Base-by-base conservation (phyloP, 2,113 vertebrate genomes). In the Oncorhynchus nerka region DNA sequence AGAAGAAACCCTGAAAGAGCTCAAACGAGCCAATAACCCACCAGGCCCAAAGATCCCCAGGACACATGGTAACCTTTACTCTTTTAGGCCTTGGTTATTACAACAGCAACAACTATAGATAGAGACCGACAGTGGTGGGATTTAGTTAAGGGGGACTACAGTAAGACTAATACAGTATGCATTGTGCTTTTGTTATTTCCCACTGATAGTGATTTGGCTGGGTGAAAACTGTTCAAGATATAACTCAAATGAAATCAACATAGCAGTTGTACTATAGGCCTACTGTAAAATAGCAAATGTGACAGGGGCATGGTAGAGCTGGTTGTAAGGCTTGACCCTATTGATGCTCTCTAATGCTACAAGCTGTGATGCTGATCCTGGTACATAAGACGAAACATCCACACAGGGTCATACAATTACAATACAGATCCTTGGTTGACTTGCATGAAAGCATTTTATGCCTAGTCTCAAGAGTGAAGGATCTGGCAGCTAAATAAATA, bases 401-500 rank as follows among this genome's bases (percentile, higher is more conserved):
- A 68, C 59, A 77, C 78, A 75, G 19, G 70, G 57, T 49, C 45
- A 8, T 9, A n/a, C 68, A 45, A 45, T 1, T 45, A 45, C 20
- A 66, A 73, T 77, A 74, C 34, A 78, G 76, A 67, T 70, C 39
- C 70, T 71, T 79, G 65, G 79, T 49, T 49, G 62, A 74, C 3
- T 24, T 78, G 80, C 82, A 80, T 55, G 64, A 48, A 74, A 57
- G 66, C 73, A 78, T 84, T 78, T 70, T 75, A 71, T 78, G 74
- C 69, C 74, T 75, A 32, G 80, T 86, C 86, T 85, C 85, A 78
- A 1, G 84, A 86, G 83, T 74, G 13, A 89, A 73, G 80, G 86
- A 88, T 81, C 86, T 82, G 83, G 81, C 88, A 75, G 81, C 79
- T 86, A 90, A 88, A 88, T 86, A 86, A 87, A 74, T 89, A 70